Conservation (phyloP, 2,797 vertebrate genomes). For the Mormyrops attenuatus region DNA sequence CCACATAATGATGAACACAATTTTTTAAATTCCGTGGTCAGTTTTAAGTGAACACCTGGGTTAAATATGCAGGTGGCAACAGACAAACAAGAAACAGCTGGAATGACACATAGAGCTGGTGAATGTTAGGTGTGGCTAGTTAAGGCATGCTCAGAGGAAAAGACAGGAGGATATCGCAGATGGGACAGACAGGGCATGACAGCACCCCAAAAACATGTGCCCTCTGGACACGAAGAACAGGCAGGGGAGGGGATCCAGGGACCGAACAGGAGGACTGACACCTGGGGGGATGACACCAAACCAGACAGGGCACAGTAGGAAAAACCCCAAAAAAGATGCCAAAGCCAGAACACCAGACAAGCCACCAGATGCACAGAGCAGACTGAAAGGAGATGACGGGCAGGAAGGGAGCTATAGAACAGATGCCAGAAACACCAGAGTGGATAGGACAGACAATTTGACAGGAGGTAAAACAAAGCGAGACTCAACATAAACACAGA, state of each 20-base stretch:
- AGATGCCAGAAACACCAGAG: no score
- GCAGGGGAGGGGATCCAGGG: neutral
- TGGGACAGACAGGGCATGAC: neutral
- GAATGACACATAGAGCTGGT: no score
- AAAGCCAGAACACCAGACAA: no score
- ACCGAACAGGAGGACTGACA: neutral
- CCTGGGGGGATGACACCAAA: neutral
- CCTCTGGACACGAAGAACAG: neutral
- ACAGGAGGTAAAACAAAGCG: neutral
- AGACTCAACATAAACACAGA: neutral
- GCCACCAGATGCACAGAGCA: no score
- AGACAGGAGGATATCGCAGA: neutral
- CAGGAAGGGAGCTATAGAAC: no score
- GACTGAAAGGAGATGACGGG: no score
- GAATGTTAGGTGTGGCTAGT: neutral
- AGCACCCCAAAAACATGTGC: neutral
- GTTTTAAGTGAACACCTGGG: no score
- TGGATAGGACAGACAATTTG: neutral
- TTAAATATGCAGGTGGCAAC: no score
- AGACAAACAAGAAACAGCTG: no score
- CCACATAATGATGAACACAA: no score
- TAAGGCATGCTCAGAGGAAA: neutral
- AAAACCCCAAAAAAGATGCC: neutral
- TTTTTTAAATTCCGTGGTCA: no score
- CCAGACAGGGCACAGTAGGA: neutral